phyloP scores from a whole-genome alignment of 2,113 vertebrate species.

The Myiozetetes cayanensis region DNA sequence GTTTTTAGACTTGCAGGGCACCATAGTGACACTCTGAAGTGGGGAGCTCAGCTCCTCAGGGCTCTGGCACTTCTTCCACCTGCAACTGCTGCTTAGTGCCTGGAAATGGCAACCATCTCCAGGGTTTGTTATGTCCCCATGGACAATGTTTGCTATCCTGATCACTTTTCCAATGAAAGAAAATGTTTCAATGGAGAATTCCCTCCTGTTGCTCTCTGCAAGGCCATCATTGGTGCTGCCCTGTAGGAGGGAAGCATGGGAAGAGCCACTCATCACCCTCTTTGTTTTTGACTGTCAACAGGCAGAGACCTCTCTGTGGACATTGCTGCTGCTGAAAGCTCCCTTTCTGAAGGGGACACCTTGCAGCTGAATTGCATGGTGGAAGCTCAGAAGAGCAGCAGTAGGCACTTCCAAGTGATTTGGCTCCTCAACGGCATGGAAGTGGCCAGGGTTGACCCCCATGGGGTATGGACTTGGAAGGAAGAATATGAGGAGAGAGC shows the following conservation, averaged over 20 bases:
- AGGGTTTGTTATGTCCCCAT: not conserved
- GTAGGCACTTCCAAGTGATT: slow-evolving; percentile 69
- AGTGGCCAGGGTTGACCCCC: slow-evolving; percentile 72
- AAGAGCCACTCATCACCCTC: not conserved
- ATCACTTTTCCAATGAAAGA: not conserved
- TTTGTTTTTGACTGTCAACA: slow-evolving; percentile 46
- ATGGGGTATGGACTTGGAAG: slow-evolving; percentile 67
- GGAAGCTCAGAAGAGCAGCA: slow-evolving; percentile 6
- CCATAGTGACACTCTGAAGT: not conserved
- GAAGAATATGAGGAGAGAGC: slow-evolving; percentile 52
- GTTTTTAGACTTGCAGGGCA: not conserved
- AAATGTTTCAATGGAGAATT: not conserved
- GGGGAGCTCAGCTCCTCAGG: not conserved
- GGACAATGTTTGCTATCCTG: not conserved
- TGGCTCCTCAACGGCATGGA: slow-evolving; percentile 70
- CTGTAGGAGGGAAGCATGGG: not conserved
- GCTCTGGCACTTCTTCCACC: not conserved
- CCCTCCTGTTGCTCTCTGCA: not conserved
- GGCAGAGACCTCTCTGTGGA: slow-evolving; percentile 64
- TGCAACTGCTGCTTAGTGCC: not conserved
- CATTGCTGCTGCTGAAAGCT: slow-evolving; percentile 5
- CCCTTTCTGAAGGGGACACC: slow-evolving; percentile 69
- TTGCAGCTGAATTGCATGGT: slow-evolving; percentile 74
- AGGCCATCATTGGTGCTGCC: not conserved
- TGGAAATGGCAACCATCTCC: not conserved